Evolutionary conservation across 2,113 vertebrate genomes (phyloP).

Genomic region (Eira barbara): DNA sequence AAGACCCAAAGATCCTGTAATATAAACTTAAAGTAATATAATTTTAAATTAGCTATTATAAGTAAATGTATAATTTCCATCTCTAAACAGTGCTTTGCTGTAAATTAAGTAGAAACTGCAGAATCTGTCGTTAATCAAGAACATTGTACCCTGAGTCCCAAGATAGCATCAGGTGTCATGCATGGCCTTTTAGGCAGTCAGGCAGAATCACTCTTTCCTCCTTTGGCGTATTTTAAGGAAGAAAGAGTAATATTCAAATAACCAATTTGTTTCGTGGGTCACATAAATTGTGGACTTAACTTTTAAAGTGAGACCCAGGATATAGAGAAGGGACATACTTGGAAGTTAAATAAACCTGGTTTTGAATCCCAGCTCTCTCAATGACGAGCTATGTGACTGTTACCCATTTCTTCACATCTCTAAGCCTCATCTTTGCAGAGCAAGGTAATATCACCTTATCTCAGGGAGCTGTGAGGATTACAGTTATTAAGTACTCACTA

Average conservation of each 20-base stretch:
- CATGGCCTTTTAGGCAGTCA: neutral
- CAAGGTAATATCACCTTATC: neutral
- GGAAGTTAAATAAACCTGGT: neutral
- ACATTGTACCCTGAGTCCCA: neutral
- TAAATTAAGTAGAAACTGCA: conserved; percentile 5
- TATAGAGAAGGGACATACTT: neutral
- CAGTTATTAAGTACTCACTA: neutral
- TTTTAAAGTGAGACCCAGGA: neutral
- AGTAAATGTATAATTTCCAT: neutral
- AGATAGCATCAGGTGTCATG: neutral
- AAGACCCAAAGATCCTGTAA: neutral
- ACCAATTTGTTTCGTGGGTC: neutral
- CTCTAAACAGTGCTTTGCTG: neutral
- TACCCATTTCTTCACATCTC: neutral
- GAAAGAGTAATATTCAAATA: neutral
- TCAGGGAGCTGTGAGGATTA: neutral
- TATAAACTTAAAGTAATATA: neutral
- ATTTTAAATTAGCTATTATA: neutral
- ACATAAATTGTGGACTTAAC: neutral
- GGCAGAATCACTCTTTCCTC: neutral
- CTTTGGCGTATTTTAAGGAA: neutral
- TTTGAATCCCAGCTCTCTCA: neutral
- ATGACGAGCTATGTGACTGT: neutral
- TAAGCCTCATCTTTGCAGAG: neutral
- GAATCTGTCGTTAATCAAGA: neutral